phyloP scores from a whole-genome alignment of 2,888 invertebrate species.

The Acronicta leporina region DNA sequence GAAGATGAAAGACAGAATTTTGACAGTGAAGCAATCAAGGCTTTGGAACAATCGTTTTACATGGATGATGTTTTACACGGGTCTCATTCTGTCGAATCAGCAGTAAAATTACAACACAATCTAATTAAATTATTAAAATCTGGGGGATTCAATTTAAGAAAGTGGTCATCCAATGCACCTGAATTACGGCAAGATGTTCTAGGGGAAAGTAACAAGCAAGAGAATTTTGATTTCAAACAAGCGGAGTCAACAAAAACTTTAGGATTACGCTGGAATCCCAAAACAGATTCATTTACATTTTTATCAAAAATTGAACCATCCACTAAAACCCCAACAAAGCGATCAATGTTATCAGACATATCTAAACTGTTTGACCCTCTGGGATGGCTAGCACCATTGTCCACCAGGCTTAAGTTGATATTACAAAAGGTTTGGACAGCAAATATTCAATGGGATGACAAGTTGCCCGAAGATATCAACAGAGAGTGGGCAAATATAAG shows the following conservation, averaged over 20 bases:
- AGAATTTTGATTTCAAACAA: slow-evolving; percentile 1
- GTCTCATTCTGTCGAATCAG: neutral
- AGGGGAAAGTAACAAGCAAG: neutral
- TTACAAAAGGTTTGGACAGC: slow-evolving; percentile 3
- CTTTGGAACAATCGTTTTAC: neutral
- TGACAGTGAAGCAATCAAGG: neutral
- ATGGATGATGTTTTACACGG: neutral
- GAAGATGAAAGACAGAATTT: neutral
- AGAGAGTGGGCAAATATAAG: neutral
- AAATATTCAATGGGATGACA: slow-evolving; percentile 1
- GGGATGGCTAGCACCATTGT: slow-evolving; percentile 7
- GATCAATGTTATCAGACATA: slow-evolving; percentile 6
- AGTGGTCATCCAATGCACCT: neutral
- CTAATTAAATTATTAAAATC: neutral
- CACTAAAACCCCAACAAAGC: neutral
- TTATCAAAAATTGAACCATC: neutral
- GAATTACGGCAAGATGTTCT: neutral
- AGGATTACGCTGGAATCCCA: slow-evolving; percentile 2
- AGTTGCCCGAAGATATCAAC: neutral
- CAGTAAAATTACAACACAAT: neutral
- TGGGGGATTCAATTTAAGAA: neutral
- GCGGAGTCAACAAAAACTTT: slow-evolving; percentile 7
- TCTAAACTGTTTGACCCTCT: slow-evolving; percentile 10
- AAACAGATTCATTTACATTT: neutral
- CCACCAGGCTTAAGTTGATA: slow-evolving; percentile 1